Conservation (phyloP, 2,113 vertebrate genomes). For the Catharus bicknelli region DNA sequence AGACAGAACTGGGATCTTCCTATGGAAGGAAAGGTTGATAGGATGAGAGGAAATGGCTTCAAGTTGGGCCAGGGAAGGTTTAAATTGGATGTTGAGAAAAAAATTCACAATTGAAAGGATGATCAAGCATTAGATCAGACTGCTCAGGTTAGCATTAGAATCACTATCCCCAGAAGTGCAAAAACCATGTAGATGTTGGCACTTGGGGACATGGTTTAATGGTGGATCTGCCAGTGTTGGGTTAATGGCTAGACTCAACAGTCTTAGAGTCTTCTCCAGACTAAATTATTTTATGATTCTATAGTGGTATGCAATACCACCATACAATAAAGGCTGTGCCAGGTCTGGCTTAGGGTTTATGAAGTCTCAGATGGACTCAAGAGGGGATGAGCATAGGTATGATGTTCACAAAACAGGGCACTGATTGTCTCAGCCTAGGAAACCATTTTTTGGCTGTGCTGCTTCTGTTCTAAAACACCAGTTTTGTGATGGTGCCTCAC, state of each 20-base stretch:
- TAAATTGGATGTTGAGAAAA: background rate
- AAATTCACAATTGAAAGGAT: background rate
- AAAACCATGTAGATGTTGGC: background rate
- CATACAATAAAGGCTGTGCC: background rate
- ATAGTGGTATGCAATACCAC: background rate
- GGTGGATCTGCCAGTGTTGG: background rate
- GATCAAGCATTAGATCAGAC: background rate
- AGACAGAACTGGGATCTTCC: background rate
- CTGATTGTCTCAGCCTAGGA: background rate
- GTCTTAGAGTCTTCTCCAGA: background rate
- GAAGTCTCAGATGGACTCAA: rapidly evolving
- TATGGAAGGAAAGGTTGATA: background rate
- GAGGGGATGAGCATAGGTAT: background rate
- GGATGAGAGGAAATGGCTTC: background rate
- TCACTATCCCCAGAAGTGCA: background rate
- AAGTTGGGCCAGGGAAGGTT: background rate
- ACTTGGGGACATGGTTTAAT: background rate
- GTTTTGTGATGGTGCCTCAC: rapidly evolving
- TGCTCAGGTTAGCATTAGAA: background rate
- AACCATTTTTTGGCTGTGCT: background rate
- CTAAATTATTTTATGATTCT: background rate
- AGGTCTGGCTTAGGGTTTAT: background rate
- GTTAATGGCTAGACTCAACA: background rate
- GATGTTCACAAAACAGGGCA: background rate
- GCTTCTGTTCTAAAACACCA: background rate